A percentile compares a stretch with the other conserved stretches of the same genome.
Conservation (phyloP, 2,888 invertebrate species). For the Dynastes tityus region DNA sequence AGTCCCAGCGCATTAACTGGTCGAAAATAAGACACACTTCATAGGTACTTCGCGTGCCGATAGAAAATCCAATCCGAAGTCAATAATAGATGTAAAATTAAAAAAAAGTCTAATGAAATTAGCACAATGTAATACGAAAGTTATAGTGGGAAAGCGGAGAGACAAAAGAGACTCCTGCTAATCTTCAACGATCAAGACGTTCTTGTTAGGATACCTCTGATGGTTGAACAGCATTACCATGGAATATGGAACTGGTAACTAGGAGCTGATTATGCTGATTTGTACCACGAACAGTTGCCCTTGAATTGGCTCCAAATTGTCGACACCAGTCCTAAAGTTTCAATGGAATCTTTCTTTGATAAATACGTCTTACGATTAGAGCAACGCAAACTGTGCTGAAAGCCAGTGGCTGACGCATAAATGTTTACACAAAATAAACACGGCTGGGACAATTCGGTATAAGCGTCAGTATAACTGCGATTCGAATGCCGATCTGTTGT, state of each 20-base stretch:
- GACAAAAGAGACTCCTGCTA: constrained; percentile 51
- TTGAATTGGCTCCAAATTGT: constrained; percentile 79
- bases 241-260: constrained; percentile 73
- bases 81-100: neutral
- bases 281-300: constrained; percentile 80
- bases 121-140: neutral
- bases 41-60: neutral
- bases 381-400: too few relatives aligned
- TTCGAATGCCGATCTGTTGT: too few relatives aligned
- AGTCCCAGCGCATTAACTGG: neutral
- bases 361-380: too few relatives aligned
- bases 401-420: too few relatives aligned
- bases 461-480: too few relatives aligned
- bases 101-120: neutral
- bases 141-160: neutral
- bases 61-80: neutral
- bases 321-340: constrained; percentile 74
- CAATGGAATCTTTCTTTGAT: too few relatives aligned
- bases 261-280: constrained; percentile 73
- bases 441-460: too few relatives aligned
- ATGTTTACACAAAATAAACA: too few relatives aligned
- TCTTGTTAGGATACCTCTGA: constrained; percentile 67
- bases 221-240: constrained; percentile 69
- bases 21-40: neutral
- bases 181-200: constrained; percentile 63